Evolutionary conservation across 1,140 invertebrate species (phyloP).

Genomic region (Pomacea maculata): DNA sequence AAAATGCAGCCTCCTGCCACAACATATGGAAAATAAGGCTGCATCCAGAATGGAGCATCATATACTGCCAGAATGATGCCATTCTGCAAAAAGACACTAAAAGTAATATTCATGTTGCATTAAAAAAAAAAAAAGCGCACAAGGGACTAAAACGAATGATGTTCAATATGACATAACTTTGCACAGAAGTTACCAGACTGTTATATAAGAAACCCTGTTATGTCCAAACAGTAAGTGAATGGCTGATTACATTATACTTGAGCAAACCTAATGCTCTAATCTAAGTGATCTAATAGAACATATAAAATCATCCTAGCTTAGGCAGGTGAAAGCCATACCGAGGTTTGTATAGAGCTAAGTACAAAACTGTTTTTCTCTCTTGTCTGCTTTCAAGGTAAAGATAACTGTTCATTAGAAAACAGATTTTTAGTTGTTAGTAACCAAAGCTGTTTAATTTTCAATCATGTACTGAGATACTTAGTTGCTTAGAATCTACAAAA

Average conservation of each 20-base stretch:
- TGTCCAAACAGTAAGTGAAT: no score
- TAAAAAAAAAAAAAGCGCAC: not conserved
- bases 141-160: not conserved
- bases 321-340: not conserved
- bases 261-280: not conserved
- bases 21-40: conserved; percentile 48
- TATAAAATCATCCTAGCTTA: not conserved
- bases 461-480: no score
- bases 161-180: not conserved
- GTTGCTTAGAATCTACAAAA: no score
- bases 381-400: no score
- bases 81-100: conserved; percentile 30
- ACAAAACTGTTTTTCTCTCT: no score
- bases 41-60: conserved; percentile 33
- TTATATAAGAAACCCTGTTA: not conserved
- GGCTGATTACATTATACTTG: not conserved
- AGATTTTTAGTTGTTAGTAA: no score
- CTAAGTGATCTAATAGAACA: not conserved
- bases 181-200: not conserved
- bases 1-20: conserved; percentile 35
- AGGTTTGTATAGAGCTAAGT: no score
- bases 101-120: not conserved
- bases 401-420: no score
- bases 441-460: no score
- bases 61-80: conserved; percentile 25